phyloP scores from a whole-genome alignment of 2,113 vertebrate genomes.

The Willisornis vidua region DNA sequence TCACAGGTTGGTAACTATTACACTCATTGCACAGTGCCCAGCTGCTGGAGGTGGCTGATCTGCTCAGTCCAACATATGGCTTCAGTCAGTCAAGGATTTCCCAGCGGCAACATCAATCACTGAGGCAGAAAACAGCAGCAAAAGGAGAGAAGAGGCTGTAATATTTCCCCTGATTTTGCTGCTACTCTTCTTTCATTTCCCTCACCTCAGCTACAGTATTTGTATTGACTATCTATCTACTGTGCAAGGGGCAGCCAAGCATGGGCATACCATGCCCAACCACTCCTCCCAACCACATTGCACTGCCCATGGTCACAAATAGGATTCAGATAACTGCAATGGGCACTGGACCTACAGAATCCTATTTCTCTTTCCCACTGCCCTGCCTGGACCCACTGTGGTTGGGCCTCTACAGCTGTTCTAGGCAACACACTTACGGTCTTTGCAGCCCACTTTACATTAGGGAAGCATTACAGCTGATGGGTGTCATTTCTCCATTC shows the following conservation, averaged over 20 bases:
- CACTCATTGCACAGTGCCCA: neutral
- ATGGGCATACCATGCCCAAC: neutral
- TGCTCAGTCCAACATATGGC: neutral
- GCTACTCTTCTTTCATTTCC: neutral
- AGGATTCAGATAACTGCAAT: neutral
- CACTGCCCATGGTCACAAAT: accelerated
- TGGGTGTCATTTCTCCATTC: neutral
- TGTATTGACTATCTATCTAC: neutral
- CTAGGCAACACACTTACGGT: neutral
- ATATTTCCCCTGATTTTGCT: neutral
- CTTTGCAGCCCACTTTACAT: neutral
- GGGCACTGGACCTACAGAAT: neutral
- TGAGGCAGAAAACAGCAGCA: neutral
- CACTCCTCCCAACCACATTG: neutral
- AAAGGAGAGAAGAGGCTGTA: neutral
- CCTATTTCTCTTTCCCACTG: neutral
- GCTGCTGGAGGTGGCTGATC: neutral
- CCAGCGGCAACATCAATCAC: neutral
- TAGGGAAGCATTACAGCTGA: neutral
- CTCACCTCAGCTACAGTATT: neutral
- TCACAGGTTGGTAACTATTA: neutral
- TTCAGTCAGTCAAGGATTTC: neutral
- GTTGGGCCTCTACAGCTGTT: neutral
- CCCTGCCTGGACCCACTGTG: neutral
- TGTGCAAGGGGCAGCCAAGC: neutral